These are phyloP conservation scores for Salvator merianae DNA, from an alignment of 2,113 vertebrate genomes.

Conservation along the genomic window DNA sequence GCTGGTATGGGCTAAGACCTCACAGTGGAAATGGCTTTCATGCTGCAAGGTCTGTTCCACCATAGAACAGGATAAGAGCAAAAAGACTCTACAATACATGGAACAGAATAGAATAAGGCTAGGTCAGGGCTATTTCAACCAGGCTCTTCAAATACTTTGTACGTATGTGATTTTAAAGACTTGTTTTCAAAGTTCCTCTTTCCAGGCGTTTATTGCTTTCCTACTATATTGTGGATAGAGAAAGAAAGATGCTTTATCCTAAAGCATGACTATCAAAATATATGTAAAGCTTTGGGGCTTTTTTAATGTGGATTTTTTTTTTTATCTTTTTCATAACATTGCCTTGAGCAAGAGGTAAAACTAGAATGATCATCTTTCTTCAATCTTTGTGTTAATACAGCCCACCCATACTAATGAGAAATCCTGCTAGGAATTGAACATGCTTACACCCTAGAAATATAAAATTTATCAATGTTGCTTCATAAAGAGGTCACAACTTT, in stretches of 20 bases:
- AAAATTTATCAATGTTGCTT: background rate
- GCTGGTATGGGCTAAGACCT: too few species aligned
- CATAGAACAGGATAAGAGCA: too few species aligned
- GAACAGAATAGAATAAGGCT: too few species aligned
- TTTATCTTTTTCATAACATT: background rate
- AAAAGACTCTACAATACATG: too few species aligned
- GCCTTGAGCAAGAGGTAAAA: background rate
- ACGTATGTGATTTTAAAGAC: background rate
- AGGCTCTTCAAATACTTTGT: too few species aligned
- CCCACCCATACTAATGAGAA: background rate
- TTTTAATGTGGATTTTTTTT: background rate
- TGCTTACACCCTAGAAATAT: background rate
- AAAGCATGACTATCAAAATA: slow-evolving; percentile 1
- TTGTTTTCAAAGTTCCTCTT: background rate
- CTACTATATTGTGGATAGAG: background rate
- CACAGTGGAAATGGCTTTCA: too few species aligned
- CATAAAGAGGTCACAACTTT: background rate
- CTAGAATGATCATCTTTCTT: background rate
- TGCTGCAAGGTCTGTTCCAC: too few species aligned
- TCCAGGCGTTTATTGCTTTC: background rate
- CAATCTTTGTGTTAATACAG: background rate
- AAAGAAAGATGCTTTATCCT: background rate
- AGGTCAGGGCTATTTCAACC: background rate
- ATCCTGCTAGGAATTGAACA: background rate
- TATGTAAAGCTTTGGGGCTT: background rate